Percentiles rank a stretch among this genome's conserved stretches.
phyloP scores from a whole-genome alignment of 2,888 invertebrate genomes.

The Cenopis cana region DNA sequence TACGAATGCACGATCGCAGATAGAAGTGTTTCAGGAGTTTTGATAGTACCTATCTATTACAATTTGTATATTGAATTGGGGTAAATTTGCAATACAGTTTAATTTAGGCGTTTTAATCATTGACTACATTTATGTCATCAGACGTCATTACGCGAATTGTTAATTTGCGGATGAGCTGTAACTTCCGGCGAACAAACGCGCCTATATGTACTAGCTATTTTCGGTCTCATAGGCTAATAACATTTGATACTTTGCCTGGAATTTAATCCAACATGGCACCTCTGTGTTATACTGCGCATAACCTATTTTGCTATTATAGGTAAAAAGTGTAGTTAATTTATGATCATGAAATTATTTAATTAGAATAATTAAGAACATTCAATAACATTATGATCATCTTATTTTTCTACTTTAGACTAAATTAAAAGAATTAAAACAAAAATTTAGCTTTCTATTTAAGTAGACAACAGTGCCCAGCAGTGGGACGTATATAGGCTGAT shows the following conservation, averaged over 20 bases:
- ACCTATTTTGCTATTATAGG: neutral
- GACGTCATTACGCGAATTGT: conserved; percentile 22
- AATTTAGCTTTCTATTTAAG: neutral
- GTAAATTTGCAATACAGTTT: conserved; percentile 15
- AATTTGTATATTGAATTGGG: neutral
- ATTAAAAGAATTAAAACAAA: conserved; percentile 6
- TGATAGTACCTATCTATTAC: neutral
- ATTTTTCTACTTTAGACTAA: conserved; percentile 23
- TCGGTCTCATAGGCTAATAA: neutral
- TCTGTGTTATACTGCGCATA: conserved; percentile 12
- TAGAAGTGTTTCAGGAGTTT: neutral
- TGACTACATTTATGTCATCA: neutral
- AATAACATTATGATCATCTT: conserved; percentile 9
- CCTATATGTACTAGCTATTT: conserved; percentile 3
- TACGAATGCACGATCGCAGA: neutral
- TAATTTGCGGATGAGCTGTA: conserved; percentile 32
- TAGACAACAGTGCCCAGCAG: too few relatives aligned
- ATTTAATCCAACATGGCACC: neutral
- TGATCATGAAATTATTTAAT: neutral
- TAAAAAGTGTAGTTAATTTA: conserved; percentile 8
- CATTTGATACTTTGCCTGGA: conserved; percentile 2
- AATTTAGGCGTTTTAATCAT: conserved; percentile 8
- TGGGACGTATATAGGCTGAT: too few relatives aligned
- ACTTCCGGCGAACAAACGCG: conserved; percentile 7
- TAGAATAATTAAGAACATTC: conserved; percentile 8